Evolutionary conservation across 2,888 invertebrate genomes (phyloP), one percentile per base, ranked within the genome.

Genomic region (Drosophila rellima): DNA sequence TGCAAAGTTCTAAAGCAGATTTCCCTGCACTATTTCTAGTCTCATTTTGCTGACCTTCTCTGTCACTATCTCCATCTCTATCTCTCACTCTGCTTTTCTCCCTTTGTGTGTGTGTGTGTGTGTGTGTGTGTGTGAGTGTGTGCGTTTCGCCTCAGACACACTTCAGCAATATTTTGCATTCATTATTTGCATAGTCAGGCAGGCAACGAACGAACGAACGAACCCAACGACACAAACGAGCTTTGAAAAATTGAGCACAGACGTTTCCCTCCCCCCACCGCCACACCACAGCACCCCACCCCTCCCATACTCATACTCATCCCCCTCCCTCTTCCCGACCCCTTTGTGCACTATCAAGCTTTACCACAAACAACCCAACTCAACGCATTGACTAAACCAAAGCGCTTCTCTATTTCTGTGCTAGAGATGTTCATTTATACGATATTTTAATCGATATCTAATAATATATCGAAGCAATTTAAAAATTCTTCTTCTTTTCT

Each of bases 131-230:
- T n/a, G n/a, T n/a, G n/a, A n/a, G 31, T 44, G 15, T 33, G 23
- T 55, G 33, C 33, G 15, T 7, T 56, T 65, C 60, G 62, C 60
- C 78, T 74, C 78, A 78, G 71, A 78, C 78, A 78, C 80, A 82
- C 82, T 85, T 79, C 65, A 75, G 75, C 82, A 70, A 83, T 83
- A 82, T 86, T 83, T 86, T 86, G 83, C 83, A 83, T 86, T 84
- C 83, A 86, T 82, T 86, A 83, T 81, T 86, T 86, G 81, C 83
- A 79, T 70, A 80, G 74, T 70, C 74, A 78, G 71, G 65, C 67
- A 70, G 26, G 26, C 26, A 26, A 52, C 60, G 56, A 63, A 54
- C 65, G 62, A 60, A 51, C 57, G 23, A 23, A 56, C 62, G 59
- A 60, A 51, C 54, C 47, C 23, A 78, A 65, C 78, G 80, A 74